Percentiles rank a stretch among this genome's conserved stretches.
phyloP scores from a whole-genome alignment of 2,797 vertebrate species.

The Acanthis flammea region DNA sequence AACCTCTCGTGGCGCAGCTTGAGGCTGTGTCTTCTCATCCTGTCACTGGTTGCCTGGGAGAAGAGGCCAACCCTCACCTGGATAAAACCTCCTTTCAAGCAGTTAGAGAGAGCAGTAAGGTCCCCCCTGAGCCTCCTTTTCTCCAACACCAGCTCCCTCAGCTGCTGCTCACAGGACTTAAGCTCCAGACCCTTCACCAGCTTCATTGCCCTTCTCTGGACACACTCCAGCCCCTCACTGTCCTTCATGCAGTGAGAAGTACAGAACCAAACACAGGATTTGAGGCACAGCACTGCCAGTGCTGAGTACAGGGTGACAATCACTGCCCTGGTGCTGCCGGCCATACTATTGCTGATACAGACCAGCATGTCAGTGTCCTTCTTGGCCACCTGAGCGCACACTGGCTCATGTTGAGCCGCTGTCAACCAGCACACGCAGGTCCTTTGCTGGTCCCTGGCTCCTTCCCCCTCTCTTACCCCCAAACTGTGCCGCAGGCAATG shows the following conservation, averaged over 20 bases:
- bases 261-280: neutral
- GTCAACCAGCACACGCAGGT: neutral
- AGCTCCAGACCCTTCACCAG: neutral
- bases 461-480: too few relatives aligned
- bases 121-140: neutral
- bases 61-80: neutral
- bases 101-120: rapidly evolving
- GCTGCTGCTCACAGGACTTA: rapidly evolving
- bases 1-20: neutral
- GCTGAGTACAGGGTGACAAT: too few relatives aligned
- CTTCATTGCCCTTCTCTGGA: neutral
- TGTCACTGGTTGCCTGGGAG: neutral
- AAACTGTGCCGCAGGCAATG: neutral
- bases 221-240: rapidly evolving
- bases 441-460: neutral
- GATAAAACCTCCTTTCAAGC: too few relatives aligned
- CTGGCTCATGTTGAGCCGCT: neutral
- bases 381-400: neutral
- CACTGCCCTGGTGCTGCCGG: neutral
- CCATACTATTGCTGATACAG: neutral
- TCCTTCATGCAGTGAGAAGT: neutral
- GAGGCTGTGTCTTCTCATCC: neutral
- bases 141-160: neutral
- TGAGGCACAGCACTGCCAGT: neutral
- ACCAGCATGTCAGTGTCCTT: neutral